Base-by-base conservation (phyloP, 1,140 invertebrate genomes). In the Mercenaria mercenaria region DNA sequence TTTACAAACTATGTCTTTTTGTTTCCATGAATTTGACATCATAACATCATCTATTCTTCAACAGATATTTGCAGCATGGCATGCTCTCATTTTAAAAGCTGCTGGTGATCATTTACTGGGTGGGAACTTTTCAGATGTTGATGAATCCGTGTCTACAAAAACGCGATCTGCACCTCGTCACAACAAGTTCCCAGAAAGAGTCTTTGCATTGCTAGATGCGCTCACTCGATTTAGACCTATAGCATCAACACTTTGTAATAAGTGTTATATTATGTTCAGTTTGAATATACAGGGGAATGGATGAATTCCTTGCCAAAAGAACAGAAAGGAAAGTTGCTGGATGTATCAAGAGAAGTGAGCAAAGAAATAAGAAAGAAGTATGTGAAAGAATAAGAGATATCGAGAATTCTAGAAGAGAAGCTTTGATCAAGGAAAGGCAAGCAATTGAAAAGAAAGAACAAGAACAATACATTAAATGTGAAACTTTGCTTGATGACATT, bases 141-240 rank as follows among this genome's bases (percentile, higher is more conserved):
- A 77, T 1, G 34, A 61, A 26, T 37, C 39, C 0, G 23, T 50
- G 23, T 6, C 6, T 0, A 20, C 47, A 13, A 0, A 83, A 41
- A 89, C 88, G 37, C 6, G 11, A 23, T 83, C 64, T n/a, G 37
- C 56, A 32, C 41, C 59, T 43, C 39, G 56, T 23, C 83, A 88
- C 64, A 87, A 90, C 52, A 90, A 88, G 32, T 90, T 87, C 59
- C 69, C 89, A 13, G 83, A 88, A 39, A 69, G 83, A 15, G 74
- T 90, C 11, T 87, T 90, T 90, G 89, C 67, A 10, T 64, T 61
- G 11, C 56, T 88, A 8, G 89, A 90, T 74, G 87, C 52, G 15
- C n/a, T 90, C 47, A 29, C 87, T 23, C 64, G 69, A 37, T 43
- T 50, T n/a, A 2, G 56, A 20, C 89, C 84, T 29, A 37, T 52